A percentile compares a stretch with the other conserved stretches of the same genome.
phyloP scores from a whole-genome alignment of 2,113 vertebrate species.

The Atlantisia rogersi region DNA sequence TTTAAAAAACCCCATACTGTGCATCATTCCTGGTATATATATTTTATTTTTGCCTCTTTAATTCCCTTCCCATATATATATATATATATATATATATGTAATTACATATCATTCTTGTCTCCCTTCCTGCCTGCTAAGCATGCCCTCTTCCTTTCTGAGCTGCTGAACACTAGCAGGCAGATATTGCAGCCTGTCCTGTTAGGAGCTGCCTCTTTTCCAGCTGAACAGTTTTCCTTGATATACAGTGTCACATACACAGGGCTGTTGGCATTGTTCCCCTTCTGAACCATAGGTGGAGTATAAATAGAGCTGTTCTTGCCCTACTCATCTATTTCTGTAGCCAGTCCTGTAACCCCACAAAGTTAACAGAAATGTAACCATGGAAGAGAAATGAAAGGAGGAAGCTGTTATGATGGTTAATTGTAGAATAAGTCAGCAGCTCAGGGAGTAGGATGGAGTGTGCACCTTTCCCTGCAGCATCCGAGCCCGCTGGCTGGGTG shows the following conservation, averaged over 20 bases:
- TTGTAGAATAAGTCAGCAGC: neutral
- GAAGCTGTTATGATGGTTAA: neutral
- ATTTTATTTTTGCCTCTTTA: neutral
- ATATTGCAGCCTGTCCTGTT: no score
- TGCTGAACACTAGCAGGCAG: neutral
- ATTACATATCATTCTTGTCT: neutral
- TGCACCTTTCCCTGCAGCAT: no score
- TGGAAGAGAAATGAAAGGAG: neutral
- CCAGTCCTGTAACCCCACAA: neutral
- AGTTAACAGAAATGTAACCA: neutral
- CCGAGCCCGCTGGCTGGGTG: rapidly evolving
- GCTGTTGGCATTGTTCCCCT: neutral
- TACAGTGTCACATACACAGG: neutral
- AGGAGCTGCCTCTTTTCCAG: neutral
- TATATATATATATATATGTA: no score
- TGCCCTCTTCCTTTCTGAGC: neutral
- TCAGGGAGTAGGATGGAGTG: rapidly evolving
- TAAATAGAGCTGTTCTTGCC: neutral
- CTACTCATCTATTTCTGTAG: neutral
- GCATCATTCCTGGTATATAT: neutral
- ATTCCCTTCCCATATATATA: neutral
- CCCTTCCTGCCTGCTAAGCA: neutral
- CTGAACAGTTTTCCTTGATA: neutral
- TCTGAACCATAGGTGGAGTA: no score
- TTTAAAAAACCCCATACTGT: rapidly evolving